Conservation (phyloP, 2,113 vertebrate genomes). For the Bubalus kerabau region DNA sequence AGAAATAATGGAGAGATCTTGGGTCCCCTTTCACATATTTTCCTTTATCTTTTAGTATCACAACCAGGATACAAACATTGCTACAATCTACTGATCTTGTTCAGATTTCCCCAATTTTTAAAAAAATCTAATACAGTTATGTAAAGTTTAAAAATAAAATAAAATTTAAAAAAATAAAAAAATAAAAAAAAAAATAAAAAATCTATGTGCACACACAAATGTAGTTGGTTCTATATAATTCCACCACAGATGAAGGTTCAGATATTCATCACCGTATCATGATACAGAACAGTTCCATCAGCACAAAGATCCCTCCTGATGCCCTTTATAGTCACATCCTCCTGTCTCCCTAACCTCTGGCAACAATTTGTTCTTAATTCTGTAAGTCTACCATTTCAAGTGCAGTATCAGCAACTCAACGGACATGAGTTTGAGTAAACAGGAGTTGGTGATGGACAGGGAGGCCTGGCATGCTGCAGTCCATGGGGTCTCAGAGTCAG, state of each 20-base stretch:
- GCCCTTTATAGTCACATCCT: not conserved
- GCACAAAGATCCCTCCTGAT: not conserved
- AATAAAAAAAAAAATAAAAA: too few species aligned
- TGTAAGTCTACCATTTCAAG: not conserved
- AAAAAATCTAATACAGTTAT: too few species aligned
- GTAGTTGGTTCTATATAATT: not conserved
- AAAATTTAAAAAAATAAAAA: too few species aligned
- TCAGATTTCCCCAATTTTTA: not conserved
- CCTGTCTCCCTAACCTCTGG: not conserved
- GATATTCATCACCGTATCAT: not conserved
- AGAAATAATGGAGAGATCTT: not conserved
- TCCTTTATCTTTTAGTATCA: not conserved
- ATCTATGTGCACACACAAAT: not conserved
- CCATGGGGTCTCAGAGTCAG: not conserved
- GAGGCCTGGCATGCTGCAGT: not conserved
- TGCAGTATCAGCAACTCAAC: not conserved
- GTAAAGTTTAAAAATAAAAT: too few species aligned
- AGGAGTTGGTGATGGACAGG: not conserved
- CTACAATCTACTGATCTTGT: not conserved
- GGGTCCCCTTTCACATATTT: not conserved
- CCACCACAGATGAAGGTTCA: not conserved
- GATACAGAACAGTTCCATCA: not conserved
- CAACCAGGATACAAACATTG: not conserved
- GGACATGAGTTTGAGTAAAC: not conserved
- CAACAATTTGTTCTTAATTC: not conserved